Conservation (phyloP, 2,888 invertebrate species). For the Tortrix viridana region DNA sequence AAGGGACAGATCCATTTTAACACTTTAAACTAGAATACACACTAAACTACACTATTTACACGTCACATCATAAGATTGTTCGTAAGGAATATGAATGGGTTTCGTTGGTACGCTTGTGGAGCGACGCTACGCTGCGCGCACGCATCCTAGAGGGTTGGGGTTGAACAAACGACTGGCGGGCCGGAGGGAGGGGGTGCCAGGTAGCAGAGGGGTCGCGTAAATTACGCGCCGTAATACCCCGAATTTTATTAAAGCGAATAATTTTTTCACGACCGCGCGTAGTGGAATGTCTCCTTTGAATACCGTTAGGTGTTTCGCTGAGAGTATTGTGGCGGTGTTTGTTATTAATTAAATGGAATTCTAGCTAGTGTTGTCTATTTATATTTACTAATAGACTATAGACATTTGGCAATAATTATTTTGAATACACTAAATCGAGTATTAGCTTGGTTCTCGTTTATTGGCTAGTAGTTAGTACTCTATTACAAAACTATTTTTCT, state of each 20-base stretch:
- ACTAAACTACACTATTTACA: constrained; percentile 43
- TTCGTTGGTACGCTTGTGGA: constrained; percentile 1
- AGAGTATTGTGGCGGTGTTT: constrained; percentile 46
- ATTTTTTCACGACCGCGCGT: constrained; percentile 16
- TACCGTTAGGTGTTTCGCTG: constrained; percentile 45
- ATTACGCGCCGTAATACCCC: no score
- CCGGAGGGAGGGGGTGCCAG: constrained; percentile 55
- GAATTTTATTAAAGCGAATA: constrained; percentile 52
- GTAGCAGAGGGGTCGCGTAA: constrained; percentile 63
- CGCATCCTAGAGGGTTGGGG: constrained; percentile 69
- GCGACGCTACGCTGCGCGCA: constrained; percentile 55
- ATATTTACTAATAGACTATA: constrained; percentile 18
- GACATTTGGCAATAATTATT: no score
- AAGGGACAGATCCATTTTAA: constrained; percentile 72
- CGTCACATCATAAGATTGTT: constrained; percentile 48
- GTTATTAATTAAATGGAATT: constrained; percentile 51
- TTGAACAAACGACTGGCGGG: constrained; percentile 55
- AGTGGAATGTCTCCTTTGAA: constrained; percentile 8
- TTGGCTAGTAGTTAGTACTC: no score
- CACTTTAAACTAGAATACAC: constrained; percentile 49
- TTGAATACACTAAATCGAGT: no score
- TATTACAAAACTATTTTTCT: no score
- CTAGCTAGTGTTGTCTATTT: constrained; percentile 15
- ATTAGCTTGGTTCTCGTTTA: no score
- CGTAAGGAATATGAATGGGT: constrained; percentile 7